Evolutionary conservation across 2,113 vertebrate species (phyloP).

Genomic region (Sturnus vulgaris): DNA sequence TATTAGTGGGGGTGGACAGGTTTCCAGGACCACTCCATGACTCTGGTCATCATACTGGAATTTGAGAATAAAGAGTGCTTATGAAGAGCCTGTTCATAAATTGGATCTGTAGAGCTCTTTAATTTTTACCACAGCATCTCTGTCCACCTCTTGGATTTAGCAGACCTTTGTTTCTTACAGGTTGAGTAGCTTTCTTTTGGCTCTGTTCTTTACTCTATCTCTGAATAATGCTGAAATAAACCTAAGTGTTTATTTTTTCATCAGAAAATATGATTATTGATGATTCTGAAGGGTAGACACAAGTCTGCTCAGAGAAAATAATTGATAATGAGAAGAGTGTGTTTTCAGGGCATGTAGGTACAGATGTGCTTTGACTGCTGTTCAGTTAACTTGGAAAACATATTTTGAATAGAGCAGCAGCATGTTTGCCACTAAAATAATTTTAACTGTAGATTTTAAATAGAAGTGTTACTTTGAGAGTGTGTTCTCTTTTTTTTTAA

Average conservation of each 20-base stretch:
- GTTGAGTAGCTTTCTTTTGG: not conserved
- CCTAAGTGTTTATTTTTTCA: not conserved
- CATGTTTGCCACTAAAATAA: not conserved
- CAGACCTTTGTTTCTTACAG: not conserved
- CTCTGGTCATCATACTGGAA: not conserved
- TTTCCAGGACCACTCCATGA: not conserved
- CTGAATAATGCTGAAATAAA: not conserved
- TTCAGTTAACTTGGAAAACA: not conserved
- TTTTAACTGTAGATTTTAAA: not conserved
- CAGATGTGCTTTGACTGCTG: not conserved
- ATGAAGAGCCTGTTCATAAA: not conserved
- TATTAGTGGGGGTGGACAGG: not conserved
- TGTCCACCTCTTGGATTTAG: not conserved
- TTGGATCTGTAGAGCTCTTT: not conserved
- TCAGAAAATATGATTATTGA: not conserved
- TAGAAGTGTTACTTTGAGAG: not conserved
- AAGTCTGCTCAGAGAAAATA: not conserved
- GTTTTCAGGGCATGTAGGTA: not conserved
- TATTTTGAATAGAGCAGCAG: not conserved
- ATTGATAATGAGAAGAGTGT: not conserved
- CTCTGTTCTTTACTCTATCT: not conserved
- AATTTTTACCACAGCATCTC: not conserved
- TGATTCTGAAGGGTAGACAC: not conserved
- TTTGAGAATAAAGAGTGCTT: not conserved
- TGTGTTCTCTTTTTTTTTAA: not conserved